A percentile compares a stretch with the other conserved stretches of the same genome.
phyloP scores from a whole-genome alignment of 1,140 invertebrate genomes.

The Micrasema minimum region DNA sequence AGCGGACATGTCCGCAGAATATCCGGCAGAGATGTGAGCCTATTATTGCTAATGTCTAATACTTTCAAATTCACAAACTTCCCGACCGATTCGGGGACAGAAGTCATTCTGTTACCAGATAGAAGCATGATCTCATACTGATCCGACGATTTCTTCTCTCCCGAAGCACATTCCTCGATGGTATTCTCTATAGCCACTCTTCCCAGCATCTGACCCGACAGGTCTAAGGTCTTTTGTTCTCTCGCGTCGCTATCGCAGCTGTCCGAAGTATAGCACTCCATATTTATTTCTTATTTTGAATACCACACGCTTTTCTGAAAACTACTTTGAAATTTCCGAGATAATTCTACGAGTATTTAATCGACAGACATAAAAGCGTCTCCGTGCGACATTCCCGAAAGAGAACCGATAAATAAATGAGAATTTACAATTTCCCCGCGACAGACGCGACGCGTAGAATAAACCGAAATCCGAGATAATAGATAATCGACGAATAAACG shows the following conservation, averaged over 20 bases:
- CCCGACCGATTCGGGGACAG: constrained; percentile 66
- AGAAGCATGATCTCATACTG: constrained; percentile 76
- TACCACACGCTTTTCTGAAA: neutral
- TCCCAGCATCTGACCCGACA: constrained; percentile 75
- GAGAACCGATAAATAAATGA: constrained; percentile 18
- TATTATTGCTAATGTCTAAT: constrained; percentile 90
- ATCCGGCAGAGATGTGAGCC: constrained; percentile 79
- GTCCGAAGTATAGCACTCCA: constrained; percentile 83
- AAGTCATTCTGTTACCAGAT: constrained; percentile 75
- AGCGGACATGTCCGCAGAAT: constrained; percentile 79
- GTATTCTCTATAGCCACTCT: constrained; percentile 68
- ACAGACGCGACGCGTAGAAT: too few species aligned
- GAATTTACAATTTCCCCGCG: too few species aligned
- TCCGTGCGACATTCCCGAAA: constrained; percentile 15
- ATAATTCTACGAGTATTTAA: neutral
- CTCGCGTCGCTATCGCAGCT: constrained; percentile 80
- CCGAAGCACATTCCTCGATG: constrained; percentile 62
- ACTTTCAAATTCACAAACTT: constrained; percentile 77
- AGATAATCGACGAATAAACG: too few species aligned
- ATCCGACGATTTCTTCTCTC: constrained; percentile 42
- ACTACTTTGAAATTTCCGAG: too few species aligned
- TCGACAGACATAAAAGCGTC: neutral
- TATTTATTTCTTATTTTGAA: constrained; percentile 54
- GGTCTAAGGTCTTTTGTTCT: constrained; percentile 75
- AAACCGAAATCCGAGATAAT: too few species aligned